These are phyloP conservation scores for Dicaeum eximium DNA, from an alignment of 2,113 vertebrate species.

Conservation along the genomic window DNA sequence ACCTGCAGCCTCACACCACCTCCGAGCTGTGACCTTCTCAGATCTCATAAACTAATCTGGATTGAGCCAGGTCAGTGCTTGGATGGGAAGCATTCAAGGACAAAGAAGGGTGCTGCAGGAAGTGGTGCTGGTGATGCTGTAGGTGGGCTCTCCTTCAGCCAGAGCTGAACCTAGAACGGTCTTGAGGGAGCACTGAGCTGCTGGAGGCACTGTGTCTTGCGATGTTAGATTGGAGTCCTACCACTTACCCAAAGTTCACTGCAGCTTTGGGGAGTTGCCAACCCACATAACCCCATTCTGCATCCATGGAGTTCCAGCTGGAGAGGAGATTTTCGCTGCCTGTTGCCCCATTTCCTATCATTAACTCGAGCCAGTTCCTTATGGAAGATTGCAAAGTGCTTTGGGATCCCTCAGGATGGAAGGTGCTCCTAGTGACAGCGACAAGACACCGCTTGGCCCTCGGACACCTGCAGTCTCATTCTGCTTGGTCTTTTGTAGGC, in stretches of 20 bases:
- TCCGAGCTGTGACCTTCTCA: constrained; percentile 55
- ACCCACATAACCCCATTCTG: constrained; percentile 2
- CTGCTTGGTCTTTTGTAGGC: not conserved
- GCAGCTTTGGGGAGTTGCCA: constrained; percentile 26
- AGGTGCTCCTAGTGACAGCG: not conserved
- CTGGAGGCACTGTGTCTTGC: constrained; percentile 21
- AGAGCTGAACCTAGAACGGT: constrained; percentile 8
- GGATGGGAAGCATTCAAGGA: constrained; percentile 55
- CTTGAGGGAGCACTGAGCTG: constrained; percentile 18
- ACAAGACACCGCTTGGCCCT: constrained; percentile 11
- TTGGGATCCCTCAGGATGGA: constrained; percentile 54
- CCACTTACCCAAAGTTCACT: not conserved
- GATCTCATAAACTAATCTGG: constrained; percentile 58
- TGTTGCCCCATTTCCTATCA: constrained; percentile 25
- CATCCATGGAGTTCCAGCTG: constrained; percentile 34
- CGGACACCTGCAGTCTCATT: not conserved
- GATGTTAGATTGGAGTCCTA: not conserved
- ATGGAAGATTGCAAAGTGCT: constrained; percentile 57
- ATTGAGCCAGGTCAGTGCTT: constrained; percentile 63
- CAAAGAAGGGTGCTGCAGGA: constrained; percentile 56
- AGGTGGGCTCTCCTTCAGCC: constrained; percentile 56
- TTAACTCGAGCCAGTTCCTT: constrained; percentile 7
- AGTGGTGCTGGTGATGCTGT: constrained; percentile 60
- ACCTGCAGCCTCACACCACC: constrained; percentile 57
- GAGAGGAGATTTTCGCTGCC: constrained; percentile 39